Evolutionary conservation across 2,113 vertebrate species (phyloP), one percentile per base, ranked within the genome.

Genomic region (Syrmaticus mikado): DNA sequence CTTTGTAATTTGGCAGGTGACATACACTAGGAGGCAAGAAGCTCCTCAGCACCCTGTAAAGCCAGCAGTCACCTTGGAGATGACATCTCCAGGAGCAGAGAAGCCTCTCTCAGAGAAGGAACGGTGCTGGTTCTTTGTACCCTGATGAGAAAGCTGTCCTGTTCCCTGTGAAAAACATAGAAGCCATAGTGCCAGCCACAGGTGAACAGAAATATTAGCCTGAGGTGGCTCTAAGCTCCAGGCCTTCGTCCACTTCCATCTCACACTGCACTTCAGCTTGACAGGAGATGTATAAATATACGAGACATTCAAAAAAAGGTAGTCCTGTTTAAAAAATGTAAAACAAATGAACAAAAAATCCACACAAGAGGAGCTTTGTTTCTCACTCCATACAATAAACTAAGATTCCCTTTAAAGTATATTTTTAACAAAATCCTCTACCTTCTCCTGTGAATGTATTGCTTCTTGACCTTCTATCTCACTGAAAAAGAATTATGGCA

Each of bases 101-200:
- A 25, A 46, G 19, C 16, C 24, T 57, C 6, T 83, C 68, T 46
- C 24, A 67, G 72, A 67, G 41, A 5, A 71, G 8, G 14, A 70
- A 2, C 7, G 55, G 9, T 7, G 4, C 16, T 58, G 17, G 13
- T 24, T 13, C 12, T 64, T 40, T 64, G 28, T 21, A 45, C 4
- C 1, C 2, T 50, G 11, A 21, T 43, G 48, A 76, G 10, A 65
- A 85, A 73, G 19, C 18, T 65, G 32, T 61, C 19, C 53, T 65
- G 16, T 28, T 92, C 13, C 13, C 22, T 71, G 15, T 7, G 40
- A 66, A 45, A 89, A 74, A 73, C 1, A 3, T 8, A 70, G 85
- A 92, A 41, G 10, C 6, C 18, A 27, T 4, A 2, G 4, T 60
- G 8, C 11, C 28, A 80, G 16, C 6, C 5, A 40, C 0, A 0